phyloP scores from a whole-genome alignment of 2,888 invertebrate species.

The Mythimna ferrago region DNA sequence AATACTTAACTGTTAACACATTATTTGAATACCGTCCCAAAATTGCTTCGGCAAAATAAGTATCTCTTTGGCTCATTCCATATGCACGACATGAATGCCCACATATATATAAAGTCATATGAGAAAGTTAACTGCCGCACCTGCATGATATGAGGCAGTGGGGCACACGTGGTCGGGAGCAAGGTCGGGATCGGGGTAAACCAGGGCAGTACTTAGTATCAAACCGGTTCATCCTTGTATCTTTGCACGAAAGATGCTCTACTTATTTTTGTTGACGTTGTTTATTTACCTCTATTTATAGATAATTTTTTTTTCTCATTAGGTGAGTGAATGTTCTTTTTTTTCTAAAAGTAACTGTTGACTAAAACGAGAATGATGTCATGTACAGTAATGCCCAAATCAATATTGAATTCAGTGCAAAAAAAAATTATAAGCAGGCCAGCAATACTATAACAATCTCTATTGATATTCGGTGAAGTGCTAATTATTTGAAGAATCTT shows the following conservation, averaged over 20 bases:
- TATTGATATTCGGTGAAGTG: conserved; percentile 48
- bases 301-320: not conserved
- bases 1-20: conserved; percentile 36
- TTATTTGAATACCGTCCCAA: conserved; percentile 60
- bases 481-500: conserved; percentile 34
- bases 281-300: conserved; percentile 3
- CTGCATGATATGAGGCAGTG: conserved; percentile 70
- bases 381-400: conserved; percentile 24
- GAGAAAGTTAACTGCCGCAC: conserved; percentile 63
- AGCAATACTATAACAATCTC: conserved; percentile 21
- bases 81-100: conserved; percentile 77
- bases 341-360: not conserved
- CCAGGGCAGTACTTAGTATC: conserved; percentile 37
- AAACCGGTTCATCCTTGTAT: conserved; percentile 55
- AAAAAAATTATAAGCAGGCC: conserved; percentile 18
- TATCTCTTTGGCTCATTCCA: conserved; percentile 74
- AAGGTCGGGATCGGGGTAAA: conserved; percentile 63
- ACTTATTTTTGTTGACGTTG: conserved; percentile 20
- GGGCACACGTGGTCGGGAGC: conserved; percentile 64
- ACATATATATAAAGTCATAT: conserved; percentile 65
- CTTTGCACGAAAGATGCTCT: conserved; percentile 24
- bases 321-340: not conserved
- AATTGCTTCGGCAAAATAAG: conserved; percentile 71
- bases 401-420: conserved; percentile 22
- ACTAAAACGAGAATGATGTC: conserved; percentile 1